Conservation (phyloP, 2,113 vertebrate genomes). For the Mus spicilegus region DNA sequence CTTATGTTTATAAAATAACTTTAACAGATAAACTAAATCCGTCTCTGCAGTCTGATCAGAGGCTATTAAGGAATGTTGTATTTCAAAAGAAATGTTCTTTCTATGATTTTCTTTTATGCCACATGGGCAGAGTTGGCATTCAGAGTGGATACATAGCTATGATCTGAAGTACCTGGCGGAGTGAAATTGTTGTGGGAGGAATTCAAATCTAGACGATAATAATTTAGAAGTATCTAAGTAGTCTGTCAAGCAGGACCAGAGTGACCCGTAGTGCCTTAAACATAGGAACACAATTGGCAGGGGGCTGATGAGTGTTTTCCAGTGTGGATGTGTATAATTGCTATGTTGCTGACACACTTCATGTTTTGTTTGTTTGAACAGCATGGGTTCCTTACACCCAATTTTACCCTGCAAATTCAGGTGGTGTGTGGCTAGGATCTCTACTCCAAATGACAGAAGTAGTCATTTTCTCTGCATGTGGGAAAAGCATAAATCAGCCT, state of each 20-base stretch:
- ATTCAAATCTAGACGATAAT: slow-evolving; percentile 24
- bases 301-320: slow-evolving; percentile 5
- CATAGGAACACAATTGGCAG: not conserved
- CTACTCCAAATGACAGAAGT: slow-evolving; percentile 27
- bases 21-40: slow-evolving; percentile 36
- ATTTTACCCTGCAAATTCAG: slow-evolving; percentile 35
- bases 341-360: not conserved
- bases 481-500: slow-evolving; percentile 26
- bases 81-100: slow-evolving; percentile 43
- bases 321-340: not conserved
- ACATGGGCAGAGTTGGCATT: not conserved
- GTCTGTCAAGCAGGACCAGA: not conserved
- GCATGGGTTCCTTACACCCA: not conserved
- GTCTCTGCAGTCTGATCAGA: slow-evolving; percentile 15
- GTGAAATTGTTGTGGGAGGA: not conserved
- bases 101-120: slow-evolving; percentile 21
- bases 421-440: slow-evolving; percentile 42
- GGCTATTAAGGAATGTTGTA: slow-evolving; percentile 4
- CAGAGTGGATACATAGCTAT: not conserved
- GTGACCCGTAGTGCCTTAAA: not conserved
- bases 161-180: not conserved
- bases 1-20: slow-evolving; percentile 34
- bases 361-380: slow-evolving; percentile 47
- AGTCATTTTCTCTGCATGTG: slow-evolving; percentile 55
- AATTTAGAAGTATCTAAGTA: slow-evolving; percentile 29